Evolutionary conservation across 2,797 vertebrate genomes (phyloP).

Genomic region (Bothrops alternatus): DNA sequence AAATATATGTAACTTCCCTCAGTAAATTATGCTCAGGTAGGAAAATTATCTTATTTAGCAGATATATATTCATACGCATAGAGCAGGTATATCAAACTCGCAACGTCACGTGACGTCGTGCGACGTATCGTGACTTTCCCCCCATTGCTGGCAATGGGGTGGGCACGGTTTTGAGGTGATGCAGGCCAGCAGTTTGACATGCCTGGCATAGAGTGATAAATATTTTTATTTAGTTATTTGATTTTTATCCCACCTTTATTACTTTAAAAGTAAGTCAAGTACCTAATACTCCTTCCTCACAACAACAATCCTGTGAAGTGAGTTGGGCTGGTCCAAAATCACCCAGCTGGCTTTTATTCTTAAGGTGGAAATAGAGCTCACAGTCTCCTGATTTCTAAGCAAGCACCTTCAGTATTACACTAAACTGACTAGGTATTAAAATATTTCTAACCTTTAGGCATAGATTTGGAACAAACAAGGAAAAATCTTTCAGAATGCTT

Average conservation of each 20-base stretch:
- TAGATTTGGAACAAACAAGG: neutral
- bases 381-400: neutral
- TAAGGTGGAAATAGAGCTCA: neutral
- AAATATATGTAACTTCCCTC: neutral
- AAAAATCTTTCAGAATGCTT: neutral
- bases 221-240: neutral
- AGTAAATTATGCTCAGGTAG: neutral
- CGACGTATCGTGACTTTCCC: too few species aligned
- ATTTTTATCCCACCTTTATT: neutral
- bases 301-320: neutral
- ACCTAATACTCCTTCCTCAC: neutral
- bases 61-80: neutral
- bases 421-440: neutral
- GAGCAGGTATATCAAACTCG: too few species aligned
- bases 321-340: neutral
- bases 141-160: too few species aligned
- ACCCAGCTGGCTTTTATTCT: neutral
- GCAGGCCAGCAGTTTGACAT: too few species aligned
- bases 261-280: neutral
- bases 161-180: too few species aligned
- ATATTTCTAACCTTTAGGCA: neutral
- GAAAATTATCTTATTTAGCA: neutral
- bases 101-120: too few species aligned
- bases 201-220: neutral
- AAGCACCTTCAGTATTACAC: neutral